Evolutionary conservation across 1,140 invertebrate species (phyloP), one percentile per base, ranked within the genome.

Genomic region (Drosophila bocqueti): DNA sequence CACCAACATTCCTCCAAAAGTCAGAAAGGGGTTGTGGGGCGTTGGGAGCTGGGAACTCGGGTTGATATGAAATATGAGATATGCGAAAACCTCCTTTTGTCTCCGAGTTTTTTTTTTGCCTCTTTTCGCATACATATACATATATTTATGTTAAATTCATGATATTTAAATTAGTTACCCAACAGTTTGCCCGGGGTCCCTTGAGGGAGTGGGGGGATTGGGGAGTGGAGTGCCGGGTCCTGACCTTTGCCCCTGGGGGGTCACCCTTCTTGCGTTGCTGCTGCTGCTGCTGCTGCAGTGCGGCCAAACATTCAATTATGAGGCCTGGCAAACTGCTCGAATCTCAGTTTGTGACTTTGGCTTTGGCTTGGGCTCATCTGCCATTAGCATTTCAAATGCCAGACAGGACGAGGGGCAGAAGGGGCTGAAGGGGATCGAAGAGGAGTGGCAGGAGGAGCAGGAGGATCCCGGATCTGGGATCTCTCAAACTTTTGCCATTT

Each of bases 111-210:
- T 55, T 29, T 29, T 29, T 57, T 43, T 0, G 47, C 61, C 63
- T 26, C 29, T 66, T 50, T 60, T 13, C n/a, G 15, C 24, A 31
- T 26, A 5, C 26, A 26, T 52, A 31, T 26, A 5, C 26, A 26
- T 52, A 83, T 86, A 77, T 80, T 83, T 86, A 87, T 87, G 84
- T 81, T 81, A 89, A 87, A 87, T 89, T 87, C 84, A 87, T 89
- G 84, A 89, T 87, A 87, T 87, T 87, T 89, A 87, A 89, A 87
- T 87, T 87, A 89, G 77, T 89, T 89, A 79, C 64, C 73, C 43
- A 77, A 54, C 81, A 75, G 84, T 84, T 83, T 86, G 82, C 49
- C 52, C 75, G 66, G 73, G 62, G 75, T 80, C 62, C 38, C 50
- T 42, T 2, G 58, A 31, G 21, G 10, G 15, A n/a, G 46, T 6